A percentile compares a stretch with the other conserved stretches of the same genome.
These are phyloP conservation scores for Struthio camelus DNA, from an alignment of 2,113 vertebrate genomes.

Conservation along the genomic window DNA sequence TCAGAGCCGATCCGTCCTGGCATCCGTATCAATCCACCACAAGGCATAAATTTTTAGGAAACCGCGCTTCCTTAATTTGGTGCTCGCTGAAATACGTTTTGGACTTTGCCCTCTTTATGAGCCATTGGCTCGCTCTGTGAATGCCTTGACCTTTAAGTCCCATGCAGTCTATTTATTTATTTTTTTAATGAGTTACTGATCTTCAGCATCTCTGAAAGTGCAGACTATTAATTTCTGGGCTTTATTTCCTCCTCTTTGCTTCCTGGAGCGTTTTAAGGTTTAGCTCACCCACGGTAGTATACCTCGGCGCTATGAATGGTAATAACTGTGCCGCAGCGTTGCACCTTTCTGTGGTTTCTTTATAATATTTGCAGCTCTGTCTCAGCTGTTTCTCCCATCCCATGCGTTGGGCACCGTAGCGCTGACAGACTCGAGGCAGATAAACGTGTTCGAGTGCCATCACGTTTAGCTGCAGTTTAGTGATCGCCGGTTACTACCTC, in stretches of 20 bases:
- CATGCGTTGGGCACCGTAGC: background rate
- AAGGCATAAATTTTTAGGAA: background rate
- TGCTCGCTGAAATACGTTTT: accelerated
- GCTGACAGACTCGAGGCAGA: background rate
- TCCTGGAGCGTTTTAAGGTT: background rate
- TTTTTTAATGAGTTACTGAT: background rate
- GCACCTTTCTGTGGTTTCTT: background rate
- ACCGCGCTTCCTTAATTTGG: accelerated
- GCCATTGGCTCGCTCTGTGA: background rate
- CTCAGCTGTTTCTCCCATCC: accelerated
- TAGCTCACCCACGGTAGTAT: accelerated
- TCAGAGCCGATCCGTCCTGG: background rate
- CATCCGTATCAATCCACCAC: accelerated
- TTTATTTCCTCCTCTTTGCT: background rate
- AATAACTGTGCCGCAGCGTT: accelerated
- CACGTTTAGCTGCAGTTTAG: background rate
- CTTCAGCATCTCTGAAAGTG: background rate
- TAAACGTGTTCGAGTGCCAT: background rate
- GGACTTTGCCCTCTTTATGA: background rate
- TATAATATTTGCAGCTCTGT: background rate
- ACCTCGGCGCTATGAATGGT: accelerated
- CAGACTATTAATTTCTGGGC: background rate
- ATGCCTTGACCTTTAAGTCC: background rate
- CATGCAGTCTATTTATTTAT: accelerated
- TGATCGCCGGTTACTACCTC: background rate